Evolutionary conservation across 2,113 vertebrate genomes (phyloP).

Genomic region (Equus przewalskii): DNA sequence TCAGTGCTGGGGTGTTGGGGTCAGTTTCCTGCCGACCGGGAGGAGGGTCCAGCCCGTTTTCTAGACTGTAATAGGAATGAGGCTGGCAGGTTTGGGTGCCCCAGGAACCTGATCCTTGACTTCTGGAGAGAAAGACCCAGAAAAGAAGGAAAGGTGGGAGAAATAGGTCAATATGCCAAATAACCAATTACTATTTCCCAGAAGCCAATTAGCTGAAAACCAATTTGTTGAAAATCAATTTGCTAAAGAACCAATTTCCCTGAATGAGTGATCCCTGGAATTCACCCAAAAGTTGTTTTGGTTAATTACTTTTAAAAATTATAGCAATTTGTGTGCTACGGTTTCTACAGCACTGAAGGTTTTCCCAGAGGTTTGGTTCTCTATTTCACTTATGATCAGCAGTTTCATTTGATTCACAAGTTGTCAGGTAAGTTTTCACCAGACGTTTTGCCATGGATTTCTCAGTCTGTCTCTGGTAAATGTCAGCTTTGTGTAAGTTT

Average conservation of each 20-base stretch:
- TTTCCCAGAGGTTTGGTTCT: not conserved
- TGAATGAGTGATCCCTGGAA: slow-evolving; percentile 41
- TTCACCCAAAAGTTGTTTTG: slow-evolving; percentile 57
- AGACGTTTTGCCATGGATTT: not conserved
- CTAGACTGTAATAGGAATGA: not conserved
- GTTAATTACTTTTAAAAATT: slow-evolving; percentile 56
- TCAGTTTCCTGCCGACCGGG: too few species aligned
- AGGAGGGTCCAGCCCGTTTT: not conserved
- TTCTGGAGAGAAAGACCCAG: not conserved
- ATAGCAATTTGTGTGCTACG: not conserved
- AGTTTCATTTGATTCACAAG: not conserved
- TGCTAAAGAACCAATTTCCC: slow-evolving; percentile 44
- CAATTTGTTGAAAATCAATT: not conserved
- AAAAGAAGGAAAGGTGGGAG: not conserved
- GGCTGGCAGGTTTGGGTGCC: too few species aligned
- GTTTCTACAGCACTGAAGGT: not conserved
- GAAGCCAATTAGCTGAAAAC: not conserved
- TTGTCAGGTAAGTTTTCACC: not conserved
- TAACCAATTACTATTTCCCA: not conserved
- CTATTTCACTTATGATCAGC: not conserved
- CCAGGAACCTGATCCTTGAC: not conserved
- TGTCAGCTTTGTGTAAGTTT: not conserved
- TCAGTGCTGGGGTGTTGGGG: not conserved
- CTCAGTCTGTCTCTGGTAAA: not conserved
- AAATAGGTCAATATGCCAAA: not conserved